Evolutionary conservation across 1,140 invertebrate species (phyloP).

Genomic region (Araneus ventricosus): DNA sequence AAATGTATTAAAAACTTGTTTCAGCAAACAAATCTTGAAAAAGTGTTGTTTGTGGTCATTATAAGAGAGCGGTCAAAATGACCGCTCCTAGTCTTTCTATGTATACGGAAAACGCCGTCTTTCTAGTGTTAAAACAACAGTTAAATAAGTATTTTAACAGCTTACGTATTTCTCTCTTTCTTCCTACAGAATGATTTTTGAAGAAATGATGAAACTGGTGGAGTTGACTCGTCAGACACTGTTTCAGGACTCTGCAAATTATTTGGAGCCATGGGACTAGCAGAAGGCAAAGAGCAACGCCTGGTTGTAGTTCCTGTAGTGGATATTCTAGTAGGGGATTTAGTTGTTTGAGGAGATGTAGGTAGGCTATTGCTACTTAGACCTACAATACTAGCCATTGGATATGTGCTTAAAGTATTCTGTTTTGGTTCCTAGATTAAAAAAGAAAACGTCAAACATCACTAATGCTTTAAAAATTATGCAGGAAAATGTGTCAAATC

Average conservation of each 20-base stretch:
- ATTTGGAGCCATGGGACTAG: constrained; percentile 31
- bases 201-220: not conserved
- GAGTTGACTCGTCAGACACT: constrained; percentile 6
- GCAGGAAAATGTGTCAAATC: not conserved
- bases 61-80: no score
- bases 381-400: constrained; percentile 42
- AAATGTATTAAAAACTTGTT: no score
- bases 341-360: constrained; percentile 10
- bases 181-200: not conserved
- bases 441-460: not conserved
- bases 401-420: not conserved
- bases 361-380: constrained; percentile 67
- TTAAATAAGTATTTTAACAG: not conserved
- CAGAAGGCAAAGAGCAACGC: constrained; percentile 59
- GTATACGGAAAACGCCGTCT: no score
- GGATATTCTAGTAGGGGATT: constrained; percentile 40
- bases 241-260: not conserved
- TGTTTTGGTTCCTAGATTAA: constrained; percentile 5
- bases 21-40: no score
- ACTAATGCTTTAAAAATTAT: not conserved
- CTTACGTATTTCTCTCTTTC: constrained; percentile 41
- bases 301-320: constrained; percentile 16
- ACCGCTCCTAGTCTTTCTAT: no score
- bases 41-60: no score
- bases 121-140: no score